Base-by-base conservation (phyloP, 1,140 invertebrate species). In the Aricia agestis region DNA sequence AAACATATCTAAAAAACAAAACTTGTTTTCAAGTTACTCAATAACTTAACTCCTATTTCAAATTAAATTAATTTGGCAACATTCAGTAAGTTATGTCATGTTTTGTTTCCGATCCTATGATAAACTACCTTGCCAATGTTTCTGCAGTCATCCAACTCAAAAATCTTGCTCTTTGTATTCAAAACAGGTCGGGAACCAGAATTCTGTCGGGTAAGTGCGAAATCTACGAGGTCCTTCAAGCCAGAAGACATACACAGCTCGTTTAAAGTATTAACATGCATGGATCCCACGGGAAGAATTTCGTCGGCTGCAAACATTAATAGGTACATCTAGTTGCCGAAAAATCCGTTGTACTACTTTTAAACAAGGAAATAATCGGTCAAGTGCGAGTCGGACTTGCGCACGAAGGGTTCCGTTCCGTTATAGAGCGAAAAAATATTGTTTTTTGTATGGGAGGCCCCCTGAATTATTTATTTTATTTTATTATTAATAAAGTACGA, bases 101-200 rank as follows among this genome's bases (percentile, higher is more conserved):
- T n/a, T n/a, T n/a, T n/a, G n/a, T n/a, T n/a, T n/a, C n/a, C n/a
- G n/a, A n/a, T n/a, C n/a, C n/a, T n/a, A n/a, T 52, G 9, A 15
- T 52, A 13, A 13, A 42, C 69, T 77, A 92, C 92, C 84, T 92
- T 92, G 61, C 89, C 91, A 71, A 89, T 92, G 75, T 83, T 90
- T 74, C 90, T 85, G 69, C 90, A 92, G 36, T 79, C 81, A 73
- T 92, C 92, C 36, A 92, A 69, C 76, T 92, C 92, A 71, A 92
- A 91, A 61, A 92, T 81, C 80, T 92, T 92, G 72, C 88, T 92
- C 75, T 92, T 92, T 17, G 86, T 85, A 61, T 91, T 92, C 7
- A 92, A 74, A 10, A 85, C 73, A 1, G 91, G 90, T 13, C 83
- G 82, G 31, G 85, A 81, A 0, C 87, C 85, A 15, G 76, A 68